Evolutionary conservation across 2,888 invertebrate genomes (phyloP), one percentile per base, ranked within the genome.

Genomic region (Hyles lineata): DNA sequence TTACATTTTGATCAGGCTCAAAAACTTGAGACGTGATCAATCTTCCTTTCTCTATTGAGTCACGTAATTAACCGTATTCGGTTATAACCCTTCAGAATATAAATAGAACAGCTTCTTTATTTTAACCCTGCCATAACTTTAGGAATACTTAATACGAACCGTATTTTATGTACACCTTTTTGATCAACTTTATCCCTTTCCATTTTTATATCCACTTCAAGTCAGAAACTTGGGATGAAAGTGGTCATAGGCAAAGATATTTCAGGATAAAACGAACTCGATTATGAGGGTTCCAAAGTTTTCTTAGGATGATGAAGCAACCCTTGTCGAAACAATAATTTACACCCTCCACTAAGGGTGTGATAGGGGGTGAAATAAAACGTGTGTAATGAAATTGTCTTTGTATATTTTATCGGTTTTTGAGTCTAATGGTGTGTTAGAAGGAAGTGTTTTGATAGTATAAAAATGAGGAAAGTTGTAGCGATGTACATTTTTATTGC

Each of bases 281-380:
- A 67, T 67, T 67, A 67, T 67, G n/a, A 50, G 15, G 50, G 67
- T 6, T 50, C 23, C 67, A 21, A 50, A 67, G 67, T 67, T 67
- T 67, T 50, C 67, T 67, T 67, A 67, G 67, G 67, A 67, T 67
- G 67, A 67, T 67, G 67, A 67, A n/a, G 23, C 23, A 67, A 50
- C 17, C 50, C 50, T 35, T 23, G 63, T 61, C 29, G 63, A 63
- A 67, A 67, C 50, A 67, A 67, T 67, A 67, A 50, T 67, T 67
- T 67, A 17, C 67, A 67, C 63, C 63, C 63, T 43, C 4, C 21
- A 5, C 67, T 23, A 67, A 67, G 67, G 67, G 67, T 15, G 43
- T 5, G 15, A 35, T 21, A 11, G 35, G 63, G 63, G 21, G 32
- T 67, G 23, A 50, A 67, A 67, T 50, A 67, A 67, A 67, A 67